Base-by-base conservation (phyloP, 2,888 invertebrate genomes). In the Aspidiotus rigidus region DNA sequence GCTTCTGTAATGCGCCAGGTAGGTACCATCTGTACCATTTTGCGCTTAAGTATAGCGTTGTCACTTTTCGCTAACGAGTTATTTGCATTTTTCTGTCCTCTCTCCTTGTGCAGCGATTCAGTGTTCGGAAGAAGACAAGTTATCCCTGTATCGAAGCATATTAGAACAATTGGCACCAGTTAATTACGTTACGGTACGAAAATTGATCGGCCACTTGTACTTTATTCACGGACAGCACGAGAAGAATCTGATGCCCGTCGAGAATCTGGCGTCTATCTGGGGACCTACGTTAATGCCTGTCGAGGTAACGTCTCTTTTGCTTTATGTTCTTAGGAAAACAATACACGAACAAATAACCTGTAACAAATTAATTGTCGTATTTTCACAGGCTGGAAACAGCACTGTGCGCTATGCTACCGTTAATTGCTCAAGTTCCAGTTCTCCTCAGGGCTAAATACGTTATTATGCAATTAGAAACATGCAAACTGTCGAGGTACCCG, bases 201-300 rank as follows among this genome's bases (percentile, higher is more conserved):
- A 86, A 74, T 80, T 95, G 70, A 84, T 93, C 71, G 86, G 87
- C 0, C 94, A 94, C 78, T 81, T 94, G 56, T 83, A 89, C 76
- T 89, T 89, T 76, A 82, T 93, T 40, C 85, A 87, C 74, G 85
- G 86, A 2, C 87, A 90, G 78, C 82, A 85, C 73, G 80, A 83
- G 15, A 85, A 85, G 71, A 95, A 94, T 79, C 83, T 88, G 74
- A 95, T 95, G 94, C 85, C 83, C 61, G 83, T 88, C 0, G 86
- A 87, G 72, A 94, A 94, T 79, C 80, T 95, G 69, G 89, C 93
- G 1, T 85, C 92, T 7, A 86, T 93, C 11, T 93, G 94, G 90
- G 93, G 93, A 0, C 93, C 93, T 0, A 91, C 92, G 1, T 79
- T 94, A 70, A 85, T 94, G 84, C 89, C 89, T 74, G 83, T 83